Evolutionary conservation across 2,888 invertebrate genomes (phyloP).

Genomic region (Allophyes oxyacanthae): DNA sequence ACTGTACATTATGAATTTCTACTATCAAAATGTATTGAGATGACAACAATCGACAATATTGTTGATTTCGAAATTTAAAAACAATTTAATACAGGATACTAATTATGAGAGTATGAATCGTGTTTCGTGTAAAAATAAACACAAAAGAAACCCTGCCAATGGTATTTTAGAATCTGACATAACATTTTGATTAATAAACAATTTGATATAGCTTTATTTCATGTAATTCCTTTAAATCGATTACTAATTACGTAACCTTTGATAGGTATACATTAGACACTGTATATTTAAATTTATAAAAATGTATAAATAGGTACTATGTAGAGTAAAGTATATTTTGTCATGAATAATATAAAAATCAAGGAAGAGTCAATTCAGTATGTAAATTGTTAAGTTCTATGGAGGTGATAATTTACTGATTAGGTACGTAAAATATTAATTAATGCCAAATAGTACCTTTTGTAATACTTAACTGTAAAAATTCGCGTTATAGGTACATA

Average conservation of each 20-base stretch:
- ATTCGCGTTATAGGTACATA: not conserved
- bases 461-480: not conserved
- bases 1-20: constrained; percentile 7
- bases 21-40: constrained; percentile 14
- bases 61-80: constrained; percentile 51
- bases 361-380: too few relatives aligned
- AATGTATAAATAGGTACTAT: constrained; percentile 36
- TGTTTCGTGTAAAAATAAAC: not conserved
- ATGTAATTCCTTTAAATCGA: constrained; percentile 11
- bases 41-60: constrained; percentile 16
- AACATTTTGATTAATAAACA: constrained; percentile 1
- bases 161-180: constrained; percentile 10
- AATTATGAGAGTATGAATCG: not conserved
- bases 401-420: constrained; percentile 1
- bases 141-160: constrained; percentile 15
- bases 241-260: constrained; percentile 16
- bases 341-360: too few relatives aligned
- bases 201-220: constrained; percentile 1
- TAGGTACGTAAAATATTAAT: constrained; percentile 3
- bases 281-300: constrained; percentile 36
- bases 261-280: constrained; percentile 41
- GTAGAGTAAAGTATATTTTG: constrained; percentile 4
- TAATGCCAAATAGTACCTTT: too few relatives aligned
- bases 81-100: constrained; percentile 1
- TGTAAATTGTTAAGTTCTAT: not conserved